Conservation (phyloP, 1,140 invertebrate species). For the Carposina sasakii region DNA sequence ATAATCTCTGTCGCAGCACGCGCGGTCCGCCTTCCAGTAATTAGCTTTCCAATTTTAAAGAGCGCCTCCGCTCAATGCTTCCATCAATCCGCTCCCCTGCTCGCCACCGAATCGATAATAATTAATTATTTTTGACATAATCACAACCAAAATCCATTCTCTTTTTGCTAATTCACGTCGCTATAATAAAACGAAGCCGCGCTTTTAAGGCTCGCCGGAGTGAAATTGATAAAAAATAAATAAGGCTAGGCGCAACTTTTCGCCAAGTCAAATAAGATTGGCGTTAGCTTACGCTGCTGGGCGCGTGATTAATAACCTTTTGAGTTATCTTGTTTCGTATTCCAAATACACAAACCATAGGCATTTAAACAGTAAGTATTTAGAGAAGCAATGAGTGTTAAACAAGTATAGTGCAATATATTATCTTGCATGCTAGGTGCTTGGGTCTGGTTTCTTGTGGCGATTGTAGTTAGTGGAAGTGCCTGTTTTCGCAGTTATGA, state of each 20-base stretch:
- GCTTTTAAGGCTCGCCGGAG: conserved; percentile 58
- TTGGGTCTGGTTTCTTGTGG: no score
- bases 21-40: conserved; percentile 44
- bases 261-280: conserved; percentile 59
- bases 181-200: conserved; percentile 63
- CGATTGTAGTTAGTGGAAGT: no score
- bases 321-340: conserved; percentile 15
- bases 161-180: conserved; percentile 74
- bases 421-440: no score
- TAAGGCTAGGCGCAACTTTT: conserved; percentile 57
- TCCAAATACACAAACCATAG: no score
- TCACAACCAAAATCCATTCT: conserved; percentile 73
- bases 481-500: no score
- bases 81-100: conserved; percentile 61
- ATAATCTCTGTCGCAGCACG: conserved; percentile 51
- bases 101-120: conserved; percentile 69
- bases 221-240: conserved; percentile 72
- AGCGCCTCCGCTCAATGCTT: conserved; percentile 45
- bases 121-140: conserved; percentile 76
- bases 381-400: no score
- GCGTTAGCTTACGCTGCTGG: conserved; percentile 42
- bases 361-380: no score
- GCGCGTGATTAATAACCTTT: conserved; percentile 49
- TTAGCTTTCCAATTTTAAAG: conserved; percentile 69
- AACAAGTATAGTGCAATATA: no score